Evolutionary conservation across 1,140 invertebrate genomes (phyloP).

Genomic region (Chelonus insularis): DNA sequence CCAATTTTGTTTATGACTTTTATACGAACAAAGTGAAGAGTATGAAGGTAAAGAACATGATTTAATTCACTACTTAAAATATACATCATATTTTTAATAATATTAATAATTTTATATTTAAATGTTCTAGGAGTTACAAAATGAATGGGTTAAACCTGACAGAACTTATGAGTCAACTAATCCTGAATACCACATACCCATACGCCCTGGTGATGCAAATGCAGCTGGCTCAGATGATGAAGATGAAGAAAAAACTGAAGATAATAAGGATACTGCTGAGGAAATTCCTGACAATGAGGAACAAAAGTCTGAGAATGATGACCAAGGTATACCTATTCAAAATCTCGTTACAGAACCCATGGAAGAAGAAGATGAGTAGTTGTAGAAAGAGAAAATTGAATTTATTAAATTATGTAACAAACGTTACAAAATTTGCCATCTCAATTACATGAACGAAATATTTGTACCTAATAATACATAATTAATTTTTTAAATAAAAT

Average conservation of each 20-base stretch:
- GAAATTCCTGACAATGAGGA: not conserved
- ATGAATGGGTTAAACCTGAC: conserved; percentile 61
- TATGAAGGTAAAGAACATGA: conserved; percentile 67
- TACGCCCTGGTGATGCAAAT: conserved; percentile 64
- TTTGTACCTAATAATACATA: no score
- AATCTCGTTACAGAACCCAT: conserved; percentile 47
- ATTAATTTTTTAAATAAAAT: no score
- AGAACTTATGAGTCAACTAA: conserved; percentile 41
- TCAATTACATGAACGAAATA: no score
- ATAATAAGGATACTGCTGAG: conserved; percentile 20
- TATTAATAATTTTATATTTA: not conserved
- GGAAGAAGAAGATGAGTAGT: no score
- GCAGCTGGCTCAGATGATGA: conserved; percentile 60
- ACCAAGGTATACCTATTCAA: conserved; percentile 36
- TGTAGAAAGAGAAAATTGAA: no score
- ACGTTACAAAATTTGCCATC: no score
- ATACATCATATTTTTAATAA: no score
- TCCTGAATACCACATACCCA: conserved; percentile 55
- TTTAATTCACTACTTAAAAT: no score
- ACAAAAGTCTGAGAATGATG: not conserved
- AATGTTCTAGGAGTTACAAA: conserved; percentile 50
- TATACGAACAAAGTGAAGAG: conserved; percentile 78
- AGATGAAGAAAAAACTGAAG: conserved; percentile 26
- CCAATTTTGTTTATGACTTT: conserved; percentile 88
- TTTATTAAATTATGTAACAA: no score